phyloP scores from a whole-genome alignment of 2,113 vertebrate species.

The Anoplopoma fimbria region DNA sequence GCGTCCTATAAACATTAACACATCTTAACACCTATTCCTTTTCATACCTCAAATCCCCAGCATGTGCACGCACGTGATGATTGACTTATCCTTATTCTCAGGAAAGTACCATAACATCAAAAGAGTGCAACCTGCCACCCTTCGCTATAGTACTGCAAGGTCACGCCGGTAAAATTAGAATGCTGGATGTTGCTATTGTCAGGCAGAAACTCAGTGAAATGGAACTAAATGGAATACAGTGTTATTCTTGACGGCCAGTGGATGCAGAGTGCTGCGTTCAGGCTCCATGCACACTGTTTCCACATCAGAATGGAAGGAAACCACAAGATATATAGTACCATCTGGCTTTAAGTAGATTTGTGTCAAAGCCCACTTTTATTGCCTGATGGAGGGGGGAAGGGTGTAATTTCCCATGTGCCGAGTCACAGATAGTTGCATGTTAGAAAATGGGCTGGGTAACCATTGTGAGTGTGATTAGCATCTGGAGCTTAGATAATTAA shows the following conservation, averaged over 20 bases:
- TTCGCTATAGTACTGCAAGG: conserved; percentile 43
- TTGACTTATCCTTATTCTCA: conserved; percentile 33
- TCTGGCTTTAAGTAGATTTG: conserved; percentile 79
- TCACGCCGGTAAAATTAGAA: conserved; percentile 66
- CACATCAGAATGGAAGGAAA: conserved; percentile 69
- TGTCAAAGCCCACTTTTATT: conserved; percentile 81
- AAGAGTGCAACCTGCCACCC: conserved; percentile 21
- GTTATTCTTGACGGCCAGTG: conserved; percentile 42
- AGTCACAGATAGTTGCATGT: conserved; percentile 76
- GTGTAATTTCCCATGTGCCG: conserved; percentile 72
- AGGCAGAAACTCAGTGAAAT: conserved; percentile 68
- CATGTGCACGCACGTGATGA: conserved; percentile 10
- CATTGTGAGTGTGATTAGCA: conserved; percentile 76
- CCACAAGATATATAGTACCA: conserved; percentile 74
- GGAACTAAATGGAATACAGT: conserved; percentile 60
- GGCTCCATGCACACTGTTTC: conserved; percentile 43
- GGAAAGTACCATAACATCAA: conserved; percentile 35
- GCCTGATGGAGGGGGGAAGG: conserved; percentile 66
- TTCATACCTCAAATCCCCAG: conserved; percentile 28
- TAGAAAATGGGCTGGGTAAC: conserved; percentile 73
- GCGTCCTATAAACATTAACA: conserved; percentile 58
- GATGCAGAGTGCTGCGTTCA: conserved; percentile 42
- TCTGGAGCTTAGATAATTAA: conserved; percentile 79
- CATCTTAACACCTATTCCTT: conserved; percentile 42
- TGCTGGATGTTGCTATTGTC: conserved; percentile 61